Evolutionary conservation across 2,113 vertebrate species (phyloP).

Genomic region (Rynchops niger): DNA sequence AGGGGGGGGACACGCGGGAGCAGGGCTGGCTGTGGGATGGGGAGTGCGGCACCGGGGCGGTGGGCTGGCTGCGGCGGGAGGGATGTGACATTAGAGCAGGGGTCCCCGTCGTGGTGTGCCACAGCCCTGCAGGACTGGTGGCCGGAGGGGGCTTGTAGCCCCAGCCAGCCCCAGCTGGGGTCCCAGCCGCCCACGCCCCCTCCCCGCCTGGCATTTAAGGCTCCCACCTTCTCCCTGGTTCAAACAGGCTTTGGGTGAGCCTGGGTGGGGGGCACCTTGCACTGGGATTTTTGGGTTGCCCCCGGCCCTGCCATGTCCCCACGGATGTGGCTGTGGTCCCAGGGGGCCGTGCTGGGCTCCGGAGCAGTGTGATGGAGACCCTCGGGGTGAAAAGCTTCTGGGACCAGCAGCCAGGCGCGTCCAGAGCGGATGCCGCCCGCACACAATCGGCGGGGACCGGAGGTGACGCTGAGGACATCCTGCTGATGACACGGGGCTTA

Average conservation of each 20-base stretch:
- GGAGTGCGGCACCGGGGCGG: neutral
- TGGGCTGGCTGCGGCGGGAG: too few relatives aligned
- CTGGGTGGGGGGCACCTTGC: too few relatives aligned
- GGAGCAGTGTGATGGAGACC: fast-evolving
- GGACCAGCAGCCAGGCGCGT: neutral
- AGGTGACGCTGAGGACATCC: neutral
- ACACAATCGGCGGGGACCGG: fast-evolving
- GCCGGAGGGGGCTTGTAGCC: neutral
- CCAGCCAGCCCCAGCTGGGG: neutral
- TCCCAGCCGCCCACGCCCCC: fast-evolving
- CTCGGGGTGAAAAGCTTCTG: neutral
- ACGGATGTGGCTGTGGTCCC: fast-evolving
- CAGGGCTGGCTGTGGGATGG: neutral
- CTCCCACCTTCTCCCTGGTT: neutral
- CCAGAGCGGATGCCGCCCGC: neutral
- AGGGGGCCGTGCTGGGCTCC: fast-evolving
- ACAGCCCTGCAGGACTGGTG: neutral
- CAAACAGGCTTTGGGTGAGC: neutral
- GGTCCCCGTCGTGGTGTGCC: fast-evolving
- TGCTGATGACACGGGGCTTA: neutral
- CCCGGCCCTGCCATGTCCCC: neutral
- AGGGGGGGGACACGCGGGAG: neutral
- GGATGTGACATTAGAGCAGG: neutral
- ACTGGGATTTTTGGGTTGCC: neutral
- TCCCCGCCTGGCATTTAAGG: neutral